Evolutionary conservation across 2,888 invertebrate genomes (phyloP), one percentile per base, ranked within the genome.

Genomic region (Oscheius sp.): DNA sequence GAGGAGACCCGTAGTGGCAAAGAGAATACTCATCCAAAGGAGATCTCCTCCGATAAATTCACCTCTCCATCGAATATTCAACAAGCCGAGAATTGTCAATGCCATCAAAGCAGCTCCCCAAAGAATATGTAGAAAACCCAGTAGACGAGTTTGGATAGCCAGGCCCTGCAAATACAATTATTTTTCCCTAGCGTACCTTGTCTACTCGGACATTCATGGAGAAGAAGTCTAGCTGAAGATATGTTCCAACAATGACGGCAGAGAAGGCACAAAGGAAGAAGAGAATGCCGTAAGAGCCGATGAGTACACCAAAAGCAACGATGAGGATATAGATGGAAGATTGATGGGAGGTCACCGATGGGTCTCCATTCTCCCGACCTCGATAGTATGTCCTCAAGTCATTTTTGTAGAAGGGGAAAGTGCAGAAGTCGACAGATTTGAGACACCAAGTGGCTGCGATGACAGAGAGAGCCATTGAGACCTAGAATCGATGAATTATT

Each of bases 361-460:
- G 38, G 30, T 59, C 59, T 62, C 67, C 70, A 32, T 65, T 65
- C 59, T 72, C 70, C 59, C 77, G 66, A 41, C 77, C 75, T 9
- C 69, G 69, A 49, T 80, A 80, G 68, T 82, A 85, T 32, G 54
- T 62, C 50, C 74, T 75, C 36, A 85, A 68, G 51, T 85, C 86
- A 44, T 81, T 77, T 59, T 82, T 81, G 72, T 83, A 86, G 69
- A 78, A 86, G 5, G 82, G 82, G 59, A 77, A 75, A 54, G 82
- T 78, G 41, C 81, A 80, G 72, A 84, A 81, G 68, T 86, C 86
- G 20, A 86, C 80, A 5, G 82, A 64, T 68, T 85, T 85, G 30
- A 85, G 56, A 32, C 78, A 78, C 82, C 85, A 84, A 6, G 82
- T 82, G 20, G 84, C 83, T 9, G 84, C 77, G n/a, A 86, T 71